These are phyloP conservation scores for Vollenhovia emeryi DNA, from an alignment of 1,140 invertebrate genomes.

Conservation along the genomic window DNA sequence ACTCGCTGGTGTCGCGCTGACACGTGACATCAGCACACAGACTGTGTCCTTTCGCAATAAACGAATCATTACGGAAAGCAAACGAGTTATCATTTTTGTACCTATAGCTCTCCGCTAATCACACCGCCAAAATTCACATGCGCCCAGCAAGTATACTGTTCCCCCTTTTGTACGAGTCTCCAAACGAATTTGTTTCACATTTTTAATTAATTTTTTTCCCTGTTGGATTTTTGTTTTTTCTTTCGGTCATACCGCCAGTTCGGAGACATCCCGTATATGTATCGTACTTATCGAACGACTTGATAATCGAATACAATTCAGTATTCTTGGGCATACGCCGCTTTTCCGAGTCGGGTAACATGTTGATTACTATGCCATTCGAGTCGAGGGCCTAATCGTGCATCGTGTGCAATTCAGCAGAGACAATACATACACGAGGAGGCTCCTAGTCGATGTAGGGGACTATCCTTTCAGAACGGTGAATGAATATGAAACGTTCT, in stretches of 20 bases:
- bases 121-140: not conserved
- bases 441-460: slow-evolving; percentile 24
- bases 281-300: not conserved
- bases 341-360: not conserved
- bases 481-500: slow-evolving; percentile 81
- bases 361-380: slow-evolving; percentile 60
- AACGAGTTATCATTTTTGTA: slow-evolving; percentile 36
- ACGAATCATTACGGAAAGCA: slow-evolving; percentile 84
- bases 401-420: slow-evolving; percentile 58
- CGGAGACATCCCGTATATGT: not conserved
- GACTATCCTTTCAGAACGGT: slow-evolving; percentile 53
- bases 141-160: not conserved
- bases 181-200: not conserved
- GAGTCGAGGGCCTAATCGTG: slow-evolving; percentile 62
- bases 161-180: not conserved
- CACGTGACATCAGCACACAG: slow-evolving; percentile 75
- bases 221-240: not conserved
- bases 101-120: not conserved
- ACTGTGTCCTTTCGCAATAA: slow-evolving; percentile 85
- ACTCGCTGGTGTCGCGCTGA: slow-evolving; percentile 82
- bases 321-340: not conserved
- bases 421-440: slow-evolving; percentile 64
- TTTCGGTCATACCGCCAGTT: not conserved
- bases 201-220: not conserved
- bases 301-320: not conserved